Evolutionary conservation across 2,888 invertebrate genomes (phyloP).

Genomic region (Folsomia candida): DNA sequence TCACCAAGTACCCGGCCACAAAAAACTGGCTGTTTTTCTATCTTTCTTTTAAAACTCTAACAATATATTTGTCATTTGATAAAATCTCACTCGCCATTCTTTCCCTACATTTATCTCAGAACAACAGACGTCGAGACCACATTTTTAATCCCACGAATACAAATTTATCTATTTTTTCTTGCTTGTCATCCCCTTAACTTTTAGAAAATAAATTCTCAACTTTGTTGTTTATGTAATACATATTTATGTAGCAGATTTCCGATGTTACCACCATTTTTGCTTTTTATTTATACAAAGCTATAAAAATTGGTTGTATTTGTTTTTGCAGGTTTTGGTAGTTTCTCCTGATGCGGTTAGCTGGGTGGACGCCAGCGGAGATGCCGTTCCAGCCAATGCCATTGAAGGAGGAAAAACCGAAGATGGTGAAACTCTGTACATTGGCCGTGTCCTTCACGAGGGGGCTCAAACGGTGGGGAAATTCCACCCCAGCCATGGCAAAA

Average conservation of each 20-base stretch:
- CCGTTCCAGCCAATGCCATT: slow-evolving; percentile 72
- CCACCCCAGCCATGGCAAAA: slow-evolving; percentile 75
- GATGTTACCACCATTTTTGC: too few species aligned
- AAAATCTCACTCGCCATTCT: not conserved
- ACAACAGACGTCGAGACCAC: not conserved
- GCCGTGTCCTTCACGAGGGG: slow-evolving; percentile 74
- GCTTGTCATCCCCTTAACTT: too few species aligned
- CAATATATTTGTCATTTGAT: not conserved
- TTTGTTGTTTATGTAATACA: too few species aligned
- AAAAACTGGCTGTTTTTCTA: not conserved
- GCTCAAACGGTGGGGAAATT: slow-evolving; percentile 77
- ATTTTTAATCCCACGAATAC: not conserved
- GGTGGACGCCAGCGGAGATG: slow-evolving; percentile 66
- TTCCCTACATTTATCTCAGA: not conserved
- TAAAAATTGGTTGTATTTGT: too few species aligned
- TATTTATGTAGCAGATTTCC: too few species aligned
- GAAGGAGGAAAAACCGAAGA: slow-evolving; percentile 63
- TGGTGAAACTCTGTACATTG: slow-evolving; percentile 75
- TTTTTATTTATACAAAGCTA: too few species aligned
- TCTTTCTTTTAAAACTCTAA: not conserved
- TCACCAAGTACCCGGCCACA: too few species aligned
- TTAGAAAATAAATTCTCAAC: too few species aligned
- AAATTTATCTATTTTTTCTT: not conserved
- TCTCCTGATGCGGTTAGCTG: slow-evolving; percentile 61
- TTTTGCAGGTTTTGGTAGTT: slow-evolving; percentile 50